These are phyloP conservation scores for Ammodytes marinus DNA, from an alignment of 2,113 vertebrate genomes.

Conservation along the genomic window DNA sequence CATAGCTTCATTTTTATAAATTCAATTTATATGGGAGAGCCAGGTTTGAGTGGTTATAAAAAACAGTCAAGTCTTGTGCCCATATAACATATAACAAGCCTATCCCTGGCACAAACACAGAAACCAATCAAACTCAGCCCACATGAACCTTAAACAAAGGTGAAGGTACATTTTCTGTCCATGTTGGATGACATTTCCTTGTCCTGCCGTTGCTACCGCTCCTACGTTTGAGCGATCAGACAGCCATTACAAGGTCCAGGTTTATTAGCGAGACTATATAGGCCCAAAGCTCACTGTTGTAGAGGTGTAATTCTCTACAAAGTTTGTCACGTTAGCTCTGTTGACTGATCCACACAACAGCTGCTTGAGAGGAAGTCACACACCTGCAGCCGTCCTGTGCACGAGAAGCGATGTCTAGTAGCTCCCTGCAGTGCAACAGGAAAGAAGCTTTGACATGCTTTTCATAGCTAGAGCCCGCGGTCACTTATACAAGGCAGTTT, in stretches of 20 bases:
- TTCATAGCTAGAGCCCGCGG: slow-evolving; percentile 85
- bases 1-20: slow-evolving; percentile 43
- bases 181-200: slow-evolving; percentile 91
- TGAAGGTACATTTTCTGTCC: slow-evolving; percentile 88
- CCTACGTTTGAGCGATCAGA: slow-evolving; percentile 94
- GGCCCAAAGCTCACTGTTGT: slow-evolving; percentile 90
- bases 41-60: slow-evolving; percentile 35
- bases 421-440: slow-evolving; percentile 88
- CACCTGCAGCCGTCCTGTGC: slow-evolving; percentile 90
- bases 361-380: slow-evolving; percentile 89
- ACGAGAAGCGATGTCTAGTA: slow-evolving; percentile 88
- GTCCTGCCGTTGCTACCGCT: slow-evolving; percentile 84
- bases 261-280: slow-evolving; percentile 96
- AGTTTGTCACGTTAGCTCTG: slow-evolving; percentile 93
- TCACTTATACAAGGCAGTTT: slow-evolving; percentile 95
- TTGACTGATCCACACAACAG: slow-evolving; percentile 97
- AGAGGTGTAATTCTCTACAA: slow-evolving; percentile 91
- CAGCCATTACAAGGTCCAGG: slow-evolving; percentile 91
- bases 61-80: slow-evolving; percentile 45
- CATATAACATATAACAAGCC: slow-evolving; percentile 71
- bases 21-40: slow-evolving; percentile 12
- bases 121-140: slow-evolving; percentile 83
- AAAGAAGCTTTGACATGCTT: slow-evolving; percentile 90
- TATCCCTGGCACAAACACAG: slow-evolving; percentile 81
- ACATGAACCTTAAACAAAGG: slow-evolving; percentile 94